Evolutionary conservation across 2,888 invertebrate species (phyloP), one percentile per base, ranked within the genome.

Genomic region (Conchocele bisecta): DNA sequence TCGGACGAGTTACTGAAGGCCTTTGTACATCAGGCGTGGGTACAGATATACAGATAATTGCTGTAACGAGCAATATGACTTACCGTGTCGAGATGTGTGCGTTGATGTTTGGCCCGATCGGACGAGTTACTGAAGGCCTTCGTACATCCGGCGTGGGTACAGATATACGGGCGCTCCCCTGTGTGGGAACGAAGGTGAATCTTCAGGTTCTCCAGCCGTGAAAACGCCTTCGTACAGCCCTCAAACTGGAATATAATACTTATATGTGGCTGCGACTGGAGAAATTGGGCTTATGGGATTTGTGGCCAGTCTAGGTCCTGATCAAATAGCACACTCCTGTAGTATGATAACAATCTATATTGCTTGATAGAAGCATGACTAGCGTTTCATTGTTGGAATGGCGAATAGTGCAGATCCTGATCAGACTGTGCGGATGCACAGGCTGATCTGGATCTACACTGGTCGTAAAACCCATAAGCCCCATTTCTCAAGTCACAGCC

Each of bases 111-210:
- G 1, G 99, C 99, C 69, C 99, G 93, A 91, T 99, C 99, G 15
- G 98, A 98, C 0, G 99, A 99, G 90, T 99, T 99, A 87, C 98
- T 98, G 92, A 99, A 99, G 0, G 99, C 98, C 89, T 99, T 99
- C 31, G 96, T 95, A 91, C 99, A 99, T 0, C 97, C 97, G 9
- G 97, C 96, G 90, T 97, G 97, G 90, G 98, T 98, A 90, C 99
- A 99, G 59, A 96, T 96, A 91, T 99, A 99, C 0, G 99, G 99
- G 86, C 98, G 97, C 90, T 99, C 99, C 4, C 91, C 91, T 0
- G 91, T 91, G 70, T 91, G 90, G 6, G 90, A 91, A 78, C 98
- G 93, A 33, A 98, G 93, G 91, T 99, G 99, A 0, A 99, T 99
- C 92, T 99, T 99, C 53, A 99, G 92, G 90, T 99, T 99, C 92